A percentile compares a stretch with the other conserved stretches of the same genome.
phyloP scores from a whole-genome alignment of 2,797 vertebrate genomes.

The Anniella stebbinsi region DNA sequence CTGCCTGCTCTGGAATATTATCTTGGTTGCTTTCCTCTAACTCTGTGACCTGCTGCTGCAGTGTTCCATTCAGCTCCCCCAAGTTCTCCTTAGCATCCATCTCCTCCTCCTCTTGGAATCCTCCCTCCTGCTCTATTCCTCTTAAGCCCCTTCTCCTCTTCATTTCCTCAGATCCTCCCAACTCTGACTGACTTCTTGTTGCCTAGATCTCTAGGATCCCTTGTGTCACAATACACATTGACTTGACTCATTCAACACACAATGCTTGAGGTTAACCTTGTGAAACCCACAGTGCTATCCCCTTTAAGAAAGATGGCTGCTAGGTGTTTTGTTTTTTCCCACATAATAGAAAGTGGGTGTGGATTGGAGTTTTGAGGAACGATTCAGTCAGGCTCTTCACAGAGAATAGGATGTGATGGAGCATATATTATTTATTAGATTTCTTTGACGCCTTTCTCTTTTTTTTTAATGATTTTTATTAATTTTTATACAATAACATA shows the following conservation, averaged over 20 bases:
- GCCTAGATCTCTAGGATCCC: background rate
- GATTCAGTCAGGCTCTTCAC: background rate
- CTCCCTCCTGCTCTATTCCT: slow-evolving; percentile 22
- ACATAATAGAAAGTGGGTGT: background rate
- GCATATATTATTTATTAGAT: background rate
- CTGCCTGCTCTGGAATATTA: slow-evolving; percentile 7
- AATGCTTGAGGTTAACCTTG: background rate
- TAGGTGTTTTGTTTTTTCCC: background rate
- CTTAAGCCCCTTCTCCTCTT: slow-evolving; percentile 17
- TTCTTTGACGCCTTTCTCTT: no score
- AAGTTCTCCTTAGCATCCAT: slow-evolving; percentile 12
- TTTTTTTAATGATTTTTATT: no score
- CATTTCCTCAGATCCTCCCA: slow-evolving; percentile 33
- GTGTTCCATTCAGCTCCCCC: background rate
- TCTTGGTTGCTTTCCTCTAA: background rate
- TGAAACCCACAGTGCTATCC: background rate
- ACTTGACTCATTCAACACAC: slow-evolving; percentile 21
- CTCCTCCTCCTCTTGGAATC: slow-evolving; percentile 6
- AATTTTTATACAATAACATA: no score
- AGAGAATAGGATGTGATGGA: background rate
- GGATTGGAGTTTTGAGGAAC: background rate
- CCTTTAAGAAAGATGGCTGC: background rate
- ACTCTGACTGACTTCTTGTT: slow-evolving; percentile 37
- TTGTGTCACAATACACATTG: slow-evolving; percentile 45
- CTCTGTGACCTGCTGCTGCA: slow-evolving; percentile 7